Percentiles rank a stretch among this genome's conserved stretches.
phyloP scores from a whole-genome alignment of 2,888 invertebrate genomes.

The Kryphioiulus occultus region DNA sequence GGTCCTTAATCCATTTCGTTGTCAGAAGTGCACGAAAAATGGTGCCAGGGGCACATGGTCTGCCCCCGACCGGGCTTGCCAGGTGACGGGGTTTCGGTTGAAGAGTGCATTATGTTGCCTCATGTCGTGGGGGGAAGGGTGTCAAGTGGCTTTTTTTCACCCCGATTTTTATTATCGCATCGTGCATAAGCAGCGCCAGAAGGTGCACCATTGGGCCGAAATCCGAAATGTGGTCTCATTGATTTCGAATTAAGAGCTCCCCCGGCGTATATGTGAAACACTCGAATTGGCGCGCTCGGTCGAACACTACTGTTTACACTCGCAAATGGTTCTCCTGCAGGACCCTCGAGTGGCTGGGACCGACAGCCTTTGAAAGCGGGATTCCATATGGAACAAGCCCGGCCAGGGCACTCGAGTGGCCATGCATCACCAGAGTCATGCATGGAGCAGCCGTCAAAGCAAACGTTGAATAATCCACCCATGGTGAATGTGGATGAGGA shows the following conservation, averaged over 20 bases:
- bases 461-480: too few species aligned
- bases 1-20: not conserved
- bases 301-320: not conserved
- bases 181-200: not conserved
- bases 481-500: too few species aligned
- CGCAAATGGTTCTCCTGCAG: not conserved
- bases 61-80: not conserved
- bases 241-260: not conserved
- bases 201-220: not conserved
- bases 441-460: too few species aligned
- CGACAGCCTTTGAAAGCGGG: not conserved
- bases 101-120: not conserved
- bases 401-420: not conserved
- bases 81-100: not conserved
- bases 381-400: not conserved
- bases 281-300: not conserved
- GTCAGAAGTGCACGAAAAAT: not conserved
- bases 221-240: slow-evolving; percentile 5
- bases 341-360: not conserved
- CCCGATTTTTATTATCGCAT: not conserved
- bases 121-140: not conserved
- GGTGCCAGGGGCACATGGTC: not conserved
- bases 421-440: not conserved
- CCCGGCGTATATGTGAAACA: not conserved
- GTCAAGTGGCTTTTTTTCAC: not conserved